A percentile compares a stretch with the other conserved stretches of the same genome.
Conservation (phyloP, 2,888 invertebrate genomes). For the Mantis religiosa region DNA sequence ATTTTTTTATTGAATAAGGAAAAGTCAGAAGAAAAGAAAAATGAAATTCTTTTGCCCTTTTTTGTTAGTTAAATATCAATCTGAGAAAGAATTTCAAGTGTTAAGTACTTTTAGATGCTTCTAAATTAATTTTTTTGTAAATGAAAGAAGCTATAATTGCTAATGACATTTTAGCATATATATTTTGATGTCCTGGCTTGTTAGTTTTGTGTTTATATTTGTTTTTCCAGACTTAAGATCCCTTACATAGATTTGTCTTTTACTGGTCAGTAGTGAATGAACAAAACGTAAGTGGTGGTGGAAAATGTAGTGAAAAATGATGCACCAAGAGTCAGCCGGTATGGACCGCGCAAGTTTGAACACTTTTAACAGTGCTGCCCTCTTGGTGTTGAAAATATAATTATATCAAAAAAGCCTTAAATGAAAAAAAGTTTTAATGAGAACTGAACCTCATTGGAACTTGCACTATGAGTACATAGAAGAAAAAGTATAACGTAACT, state of each 20-base stretch:
- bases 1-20: background rate
- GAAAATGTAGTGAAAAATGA: background rate
- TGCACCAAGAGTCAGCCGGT: background rate
- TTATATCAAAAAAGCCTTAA: constrained; percentile 5
- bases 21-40: background rate
- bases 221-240: background rate
- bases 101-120: background rate
- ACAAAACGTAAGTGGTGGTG: background rate
- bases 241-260: background rate
- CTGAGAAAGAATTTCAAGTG: background rate
- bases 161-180: background rate
- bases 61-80: background rate
- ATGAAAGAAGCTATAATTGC: background rate
- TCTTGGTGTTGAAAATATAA: background rate
- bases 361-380: background rate
- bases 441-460: background rate
- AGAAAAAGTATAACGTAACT: background rate
- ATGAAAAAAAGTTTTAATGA: constrained; percentile 10
- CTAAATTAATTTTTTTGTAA: background rate
- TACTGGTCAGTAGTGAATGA: background rate
- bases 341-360: background rate
- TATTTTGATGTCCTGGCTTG: background rate
- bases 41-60: background rate
- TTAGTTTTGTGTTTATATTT: background rate
- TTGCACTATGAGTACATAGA: background rate